Base-by-base conservation (phyloP, 2,113 vertebrate genomes). In the Sebastes schlegelii region DNA sequence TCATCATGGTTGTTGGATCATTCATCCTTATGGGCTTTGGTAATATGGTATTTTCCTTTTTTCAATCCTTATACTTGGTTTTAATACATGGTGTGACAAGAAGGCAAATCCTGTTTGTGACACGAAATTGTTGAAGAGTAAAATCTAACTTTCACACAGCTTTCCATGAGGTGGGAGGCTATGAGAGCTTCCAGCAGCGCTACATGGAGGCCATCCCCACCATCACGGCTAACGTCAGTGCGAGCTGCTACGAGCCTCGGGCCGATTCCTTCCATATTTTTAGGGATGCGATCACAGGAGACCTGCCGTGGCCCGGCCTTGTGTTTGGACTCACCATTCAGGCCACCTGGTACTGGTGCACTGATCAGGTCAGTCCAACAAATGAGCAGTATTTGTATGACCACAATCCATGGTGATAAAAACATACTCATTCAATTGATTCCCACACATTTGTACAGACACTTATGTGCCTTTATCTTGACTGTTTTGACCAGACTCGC, bases 321-420 rank as follows among this genome's bases (percentile, higher is more conserved):
- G 2, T 96, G 78, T 98, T 99, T 13, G 98, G 98, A 45, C 71
- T 99, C 46, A 93, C 94, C 78, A 96, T 99, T 87, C 48, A 98
- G 13, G 94, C 96, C 34, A 9, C 93, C 70, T 99, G 98, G 98
- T 99, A 99, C 89, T 99, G 97, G 97, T 99, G 98, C 93, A 98
- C 98, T 0, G 98, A 99, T 64, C 98, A 99, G 98, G 98, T 99
- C 95, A 80, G 89, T 80, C 10, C 82, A 74, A 3, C 11, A 34
- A n/a, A 54, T 23, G 8, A 12, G 10, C n/a, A 46, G 2, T 1
- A 63, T 49, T 67, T 51, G 13, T 13, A 8, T 66, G 14, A 23
- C 13, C n/a, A 46, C n/a, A 69, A 83, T 67, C 16, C 3, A 6
- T 21, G 42, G 54, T 42, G 58, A 76, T 82, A 76, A 82, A 72